These are phyloP conservation scores for Cheirogaleus major DNA, from an alignment of 2,797 vertebrate genomes.

Conservation along the genomic window DNA sequence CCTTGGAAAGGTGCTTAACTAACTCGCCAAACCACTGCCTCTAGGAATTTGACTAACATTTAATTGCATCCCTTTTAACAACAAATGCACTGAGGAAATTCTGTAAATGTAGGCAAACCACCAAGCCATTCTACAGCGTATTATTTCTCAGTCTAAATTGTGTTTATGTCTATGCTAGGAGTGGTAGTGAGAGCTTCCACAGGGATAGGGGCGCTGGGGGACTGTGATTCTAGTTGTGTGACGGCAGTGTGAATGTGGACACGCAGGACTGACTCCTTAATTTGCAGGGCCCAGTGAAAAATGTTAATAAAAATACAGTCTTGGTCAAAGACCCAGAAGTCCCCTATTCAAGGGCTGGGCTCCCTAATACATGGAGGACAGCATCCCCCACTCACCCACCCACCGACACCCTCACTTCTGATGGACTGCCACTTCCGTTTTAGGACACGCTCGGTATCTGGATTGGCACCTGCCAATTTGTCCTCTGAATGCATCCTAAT, in stretches of 20 bases:
- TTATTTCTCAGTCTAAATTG: neutral
- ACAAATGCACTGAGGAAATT: neutral
- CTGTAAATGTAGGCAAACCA: neutral
- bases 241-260: rapidly evolving
- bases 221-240: neutral
- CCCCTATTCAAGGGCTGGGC: too few species aligned
- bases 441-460: rapidly evolving
- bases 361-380: rapidly evolving
- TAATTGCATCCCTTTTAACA: neutral
- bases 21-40: neutral
- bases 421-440: neutral
- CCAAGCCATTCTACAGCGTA: neutral
- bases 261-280: neutral
- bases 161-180: neutral
- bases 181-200: too few species aligned
- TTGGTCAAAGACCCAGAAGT: neutral
- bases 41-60: neutral
- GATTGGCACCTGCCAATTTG: too few species aligned
- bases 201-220: neutral
- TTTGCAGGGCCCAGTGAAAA: neutral
- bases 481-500: neutral
- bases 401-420: neutral
- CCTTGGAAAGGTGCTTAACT: neutral
- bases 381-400: rapidly evolving
- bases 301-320: neutral